A percentile compares a stretch with the other conserved stretches of the same genome.
Evolutionary conservation across 1,140 invertebrate genomes (phyloP).

Genomic region (Drosophila leontia): DNA sequence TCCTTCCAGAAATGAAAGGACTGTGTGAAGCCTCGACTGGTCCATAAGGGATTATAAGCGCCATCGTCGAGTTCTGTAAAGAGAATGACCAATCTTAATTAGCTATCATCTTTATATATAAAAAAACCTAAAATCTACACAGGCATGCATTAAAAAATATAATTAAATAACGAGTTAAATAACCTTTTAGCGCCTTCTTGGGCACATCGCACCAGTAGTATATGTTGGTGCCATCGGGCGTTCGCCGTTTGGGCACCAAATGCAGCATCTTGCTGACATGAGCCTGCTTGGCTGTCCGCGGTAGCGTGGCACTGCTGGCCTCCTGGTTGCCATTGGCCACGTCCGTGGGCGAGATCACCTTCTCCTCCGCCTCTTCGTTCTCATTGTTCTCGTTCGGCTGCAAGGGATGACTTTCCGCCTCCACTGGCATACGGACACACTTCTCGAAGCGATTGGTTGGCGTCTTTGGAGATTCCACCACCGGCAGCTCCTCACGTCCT

Average conservation of each 20-base stretch:
- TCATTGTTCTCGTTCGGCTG: conserved; percentile 64
- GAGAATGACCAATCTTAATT: conserved; percentile 17
- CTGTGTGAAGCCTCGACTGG: conserved; percentile 96
- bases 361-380: conserved; percentile 12
- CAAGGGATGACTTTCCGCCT: conserved; percentile 77
- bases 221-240: conserved; percentile 92
- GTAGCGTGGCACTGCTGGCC: conserved; percentile 65
- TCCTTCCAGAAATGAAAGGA: conserved; percentile 99
- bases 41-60: conserved; percentile 96
- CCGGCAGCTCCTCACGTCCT: conserved; percentile 89
- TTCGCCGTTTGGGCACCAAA: conserved; percentile 90
- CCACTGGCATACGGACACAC: conserved; percentile 73
- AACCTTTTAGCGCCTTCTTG: conserved; percentile 86
- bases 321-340: conserved; percentile 85
- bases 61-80: conserved; percentile 95
- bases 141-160: conserved; percentile 1
- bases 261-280: conserved; percentile 79
- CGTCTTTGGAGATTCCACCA: conserved; percentile 66
- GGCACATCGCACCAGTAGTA: conserved; percentile 93
- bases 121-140: not conserved
- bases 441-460: conserved; percentile 58
- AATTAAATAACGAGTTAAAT: not conserved
- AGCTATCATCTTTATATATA: not conserved
- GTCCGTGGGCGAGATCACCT: conserved; percentile 47
- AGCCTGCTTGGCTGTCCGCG: conserved; percentile 69